phyloP scores from a whole-genome alignment of 2,797 vertebrate species.

The Hemitrygon akajei region DNA sequence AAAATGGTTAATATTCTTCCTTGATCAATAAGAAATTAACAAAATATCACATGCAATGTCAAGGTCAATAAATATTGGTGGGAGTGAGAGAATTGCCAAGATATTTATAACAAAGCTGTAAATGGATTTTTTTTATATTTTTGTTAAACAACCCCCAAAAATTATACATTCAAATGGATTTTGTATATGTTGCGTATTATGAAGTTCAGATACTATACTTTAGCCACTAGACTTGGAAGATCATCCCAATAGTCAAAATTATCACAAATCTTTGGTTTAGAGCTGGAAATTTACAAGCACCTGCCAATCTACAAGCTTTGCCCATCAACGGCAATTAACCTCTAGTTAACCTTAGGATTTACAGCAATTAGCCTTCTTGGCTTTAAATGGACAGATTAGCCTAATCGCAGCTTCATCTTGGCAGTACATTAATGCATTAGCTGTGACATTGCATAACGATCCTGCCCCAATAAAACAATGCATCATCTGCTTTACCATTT shows the following conservation, averaged over 20 bases:
- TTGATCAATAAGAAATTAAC: background rate
- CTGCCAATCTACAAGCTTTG: constrained; percentile 10
- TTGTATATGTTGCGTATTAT: background rate
- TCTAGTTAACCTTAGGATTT: constrained; percentile 32
- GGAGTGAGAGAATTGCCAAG: too few species aligned
- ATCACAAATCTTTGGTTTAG: background rate
- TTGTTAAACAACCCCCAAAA: too few species aligned
- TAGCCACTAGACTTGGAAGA: background rate
- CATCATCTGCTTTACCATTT: background rate
- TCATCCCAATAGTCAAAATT: background rate
- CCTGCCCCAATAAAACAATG: constrained; percentile 8
- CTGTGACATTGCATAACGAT: constrained; percentile 17
- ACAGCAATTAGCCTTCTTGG: constrained; percentile 28
- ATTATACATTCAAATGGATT: too few species aligned
- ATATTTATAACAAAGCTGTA: too few species aligned
- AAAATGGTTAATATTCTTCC: background rate
- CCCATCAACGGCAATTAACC: constrained; percentile 18
- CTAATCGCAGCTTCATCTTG: background rate
- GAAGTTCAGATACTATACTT: background rate
- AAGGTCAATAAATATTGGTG: background rate
- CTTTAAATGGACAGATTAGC: constrained; percentile 15
- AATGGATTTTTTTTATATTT: too few species aligned
- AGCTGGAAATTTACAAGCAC: constrained; percentile 18
- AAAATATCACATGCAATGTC: background rate
- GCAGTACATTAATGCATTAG: constrained; percentile 27